Evolutionary conservation across 1,140 invertebrate species (phyloP).

Genomic region (Drosophila jambulina): DNA sequence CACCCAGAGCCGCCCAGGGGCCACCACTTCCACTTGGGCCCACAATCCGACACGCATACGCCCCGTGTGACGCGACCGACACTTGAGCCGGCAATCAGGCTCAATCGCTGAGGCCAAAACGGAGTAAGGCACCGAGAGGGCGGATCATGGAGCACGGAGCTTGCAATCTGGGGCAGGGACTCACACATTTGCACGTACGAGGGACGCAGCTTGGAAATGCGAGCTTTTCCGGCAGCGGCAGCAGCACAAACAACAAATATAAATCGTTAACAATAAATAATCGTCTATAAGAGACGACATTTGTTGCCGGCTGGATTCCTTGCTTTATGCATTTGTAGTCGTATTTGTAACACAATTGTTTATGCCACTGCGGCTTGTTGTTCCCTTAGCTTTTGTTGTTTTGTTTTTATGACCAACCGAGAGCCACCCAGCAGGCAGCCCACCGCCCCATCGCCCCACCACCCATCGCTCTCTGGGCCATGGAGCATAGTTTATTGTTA

Average conservation of each 20-base stretch:
- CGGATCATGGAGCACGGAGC: constrained; percentile 28
- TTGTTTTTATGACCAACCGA: constrained; percentile 67
- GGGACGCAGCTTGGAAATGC: constrained; percentile 63
- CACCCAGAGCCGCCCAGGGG: constrained; percentile 14
- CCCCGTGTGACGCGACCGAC: constrained; percentile 73
- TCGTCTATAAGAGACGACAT: constrained; percentile 70
- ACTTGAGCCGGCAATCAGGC: constrained; percentile 81
- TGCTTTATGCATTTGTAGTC: constrained; percentile 82
- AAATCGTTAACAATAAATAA: constrained; percentile 84
- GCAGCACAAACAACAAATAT: constrained; percentile 63
- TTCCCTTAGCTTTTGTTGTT: constrained; percentile 49
- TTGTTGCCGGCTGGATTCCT: constrained; percentile 45
- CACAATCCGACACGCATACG: constrained; percentile 54
- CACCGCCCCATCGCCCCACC: neutral
- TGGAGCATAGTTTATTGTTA: constrained; percentile 81
- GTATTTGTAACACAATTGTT: constrained; percentile 83
- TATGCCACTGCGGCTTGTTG: constrained; percentile 71
- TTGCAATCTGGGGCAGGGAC: constrained; percentile 72
- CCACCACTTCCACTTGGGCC: constrained; percentile 11
- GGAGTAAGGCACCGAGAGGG: neutral
- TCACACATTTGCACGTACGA: constrained; percentile 70
- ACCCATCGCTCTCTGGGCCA: constrained; percentile 27
- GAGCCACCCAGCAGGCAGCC: constrained; percentile 3
- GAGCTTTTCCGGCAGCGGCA: constrained; percentile 52
- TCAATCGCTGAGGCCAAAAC: constrained; percentile 71